phyloP scores from a whole-genome alignment of 2,888 invertebrate species.

The Chrysotoxum bicinctum region DNA sequence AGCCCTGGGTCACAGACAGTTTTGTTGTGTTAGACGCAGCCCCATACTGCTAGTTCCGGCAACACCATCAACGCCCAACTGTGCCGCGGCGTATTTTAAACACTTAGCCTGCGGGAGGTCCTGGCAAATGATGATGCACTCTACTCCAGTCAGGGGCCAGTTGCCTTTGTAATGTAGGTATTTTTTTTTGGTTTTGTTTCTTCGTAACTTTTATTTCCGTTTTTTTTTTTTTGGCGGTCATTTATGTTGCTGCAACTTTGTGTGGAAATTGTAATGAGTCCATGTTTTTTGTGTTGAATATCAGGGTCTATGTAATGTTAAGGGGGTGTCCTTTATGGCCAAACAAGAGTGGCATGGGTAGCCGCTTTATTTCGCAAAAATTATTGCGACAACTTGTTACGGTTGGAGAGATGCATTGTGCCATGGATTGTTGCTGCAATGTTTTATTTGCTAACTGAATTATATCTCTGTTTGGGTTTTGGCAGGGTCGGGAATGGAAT shows the following conservation, averaged over 20 bases:
- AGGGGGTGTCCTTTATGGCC: conserved; percentile 2
- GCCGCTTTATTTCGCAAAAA: conserved; percentile 70
- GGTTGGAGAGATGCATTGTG: conserved; percentile 75
- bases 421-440: conserved; percentile 71
- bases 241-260: conserved; percentile 69
- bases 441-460: conserved; percentile 73
- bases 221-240: conserved; percentile 60
- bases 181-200: conserved; percentile 7
- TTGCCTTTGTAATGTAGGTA: conserved; percentile 66
- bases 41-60: neutral
- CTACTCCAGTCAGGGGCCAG: conserved; percentile 54
- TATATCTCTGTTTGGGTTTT: conserved; percentile 50
- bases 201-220: conserved; percentile 12
- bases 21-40: conserved; percentile 61
- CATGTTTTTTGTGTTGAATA: conserved; percentile 34
- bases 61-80: conserved; percentile 26
- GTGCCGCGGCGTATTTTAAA: conserved; percentile 62
- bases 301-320: neutral
- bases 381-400: conserved; percentile 76
- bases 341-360: conserved; percentile 13
- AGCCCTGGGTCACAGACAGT: conserved; percentile 41
- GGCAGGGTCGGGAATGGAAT: neutral
- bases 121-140: conserved; percentile 72
- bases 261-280: conserved; percentile 63
- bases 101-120: conserved; percentile 62